phyloP scores from a whole-genome alignment of 2,113 vertebrate genomes.

The Nibea albiflora region DNA sequence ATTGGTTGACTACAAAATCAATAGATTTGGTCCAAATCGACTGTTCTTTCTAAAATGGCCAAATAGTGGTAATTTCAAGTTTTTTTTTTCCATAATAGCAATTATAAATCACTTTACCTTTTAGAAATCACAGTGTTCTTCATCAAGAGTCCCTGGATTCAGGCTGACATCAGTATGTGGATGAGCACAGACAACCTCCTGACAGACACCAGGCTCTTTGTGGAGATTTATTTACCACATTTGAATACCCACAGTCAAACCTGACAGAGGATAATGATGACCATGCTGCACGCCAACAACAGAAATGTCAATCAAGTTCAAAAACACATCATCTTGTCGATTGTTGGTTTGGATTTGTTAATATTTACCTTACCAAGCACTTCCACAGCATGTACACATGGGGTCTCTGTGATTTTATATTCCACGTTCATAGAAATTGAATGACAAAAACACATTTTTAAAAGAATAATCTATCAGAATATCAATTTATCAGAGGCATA shows the following conservation, averaged over 20 bases:
- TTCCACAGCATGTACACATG: too few relatives aligned
- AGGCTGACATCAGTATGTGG: neutral
- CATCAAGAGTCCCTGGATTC: neutral
- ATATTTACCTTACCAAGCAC: too few relatives aligned
- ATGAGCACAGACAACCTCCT: fast-evolving
- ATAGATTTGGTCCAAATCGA: neutral
- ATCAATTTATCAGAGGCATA: too few relatives aligned
- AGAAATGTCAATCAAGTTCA: neutral
- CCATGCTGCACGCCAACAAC: neutral
- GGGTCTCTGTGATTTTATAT: neutral
- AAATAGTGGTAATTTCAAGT: neutral
- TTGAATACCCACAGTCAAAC: constrained; percentile 34
- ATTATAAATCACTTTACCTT: neutral
- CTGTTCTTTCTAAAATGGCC: neutral
- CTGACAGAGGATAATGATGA: neutral
- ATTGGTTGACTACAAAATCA: neutral
- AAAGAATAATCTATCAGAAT: too few relatives aligned
- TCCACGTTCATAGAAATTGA: neutral
- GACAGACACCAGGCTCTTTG: neutral
- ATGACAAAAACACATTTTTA: neutral
- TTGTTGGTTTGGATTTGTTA: too few relatives aligned
- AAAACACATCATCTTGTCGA: neutral
- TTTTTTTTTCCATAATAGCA: neutral
- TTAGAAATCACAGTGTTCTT: neutral
- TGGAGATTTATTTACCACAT: neutral